These are phyloP conservation scores for Scolanthus callimorphus DNA, from an alignment of 92 coral and sea anemone species.

Conservation along the genomic window DNA sequence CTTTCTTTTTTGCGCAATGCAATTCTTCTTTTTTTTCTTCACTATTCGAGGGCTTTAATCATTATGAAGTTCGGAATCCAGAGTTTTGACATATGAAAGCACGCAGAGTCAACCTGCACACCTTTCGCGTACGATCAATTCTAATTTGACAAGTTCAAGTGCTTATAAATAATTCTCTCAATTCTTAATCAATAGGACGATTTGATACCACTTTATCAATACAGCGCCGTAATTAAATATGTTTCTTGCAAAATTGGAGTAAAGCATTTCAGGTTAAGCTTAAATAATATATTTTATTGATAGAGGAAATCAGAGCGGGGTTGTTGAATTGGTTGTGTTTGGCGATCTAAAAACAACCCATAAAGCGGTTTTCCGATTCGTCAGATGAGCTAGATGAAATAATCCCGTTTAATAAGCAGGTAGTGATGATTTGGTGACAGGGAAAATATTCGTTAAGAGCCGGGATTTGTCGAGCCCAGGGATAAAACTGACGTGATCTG, in stretches of 20 bases:
- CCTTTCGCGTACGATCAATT: conserved; percentile 26
- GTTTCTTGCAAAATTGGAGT: conserved; percentile 24
- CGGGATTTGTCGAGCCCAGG: conserved; percentile 66
- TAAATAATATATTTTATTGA: conserved; percentile 28
- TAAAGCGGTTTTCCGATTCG: conserved; percentile 34
- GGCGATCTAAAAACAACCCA: conserved; percentile 39
- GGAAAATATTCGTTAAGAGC: conserved; percentile 55
- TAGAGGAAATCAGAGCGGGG: conserved; percentile 22
- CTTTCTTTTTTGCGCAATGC: not conserved
- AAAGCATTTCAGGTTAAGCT: conserved; percentile 12
- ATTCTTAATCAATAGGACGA: conserved; percentile 32
- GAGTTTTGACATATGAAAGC: conserved; percentile 22
- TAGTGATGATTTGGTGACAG: conserved; percentile 61
- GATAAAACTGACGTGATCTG: conserved; percentile 60
- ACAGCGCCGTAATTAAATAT: conserved; percentile 5
- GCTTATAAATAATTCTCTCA: conserved; percentile 41
- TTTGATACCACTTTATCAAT: conserved; percentile 33
- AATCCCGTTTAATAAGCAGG: conserved; percentile 67
- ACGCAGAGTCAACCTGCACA: conserved; percentile 12
- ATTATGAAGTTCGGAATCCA: conserved; percentile 13
- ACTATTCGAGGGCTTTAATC: conserved; percentile 1
- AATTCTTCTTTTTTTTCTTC: not conserved
- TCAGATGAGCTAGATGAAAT: conserved; percentile 36
- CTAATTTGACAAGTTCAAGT: conserved; percentile 39
- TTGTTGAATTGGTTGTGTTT: conserved; percentile 12